Evolutionary conservation across 2,888 invertebrate species (phyloP).

Genomic region (Plebejus melissa): DNA sequence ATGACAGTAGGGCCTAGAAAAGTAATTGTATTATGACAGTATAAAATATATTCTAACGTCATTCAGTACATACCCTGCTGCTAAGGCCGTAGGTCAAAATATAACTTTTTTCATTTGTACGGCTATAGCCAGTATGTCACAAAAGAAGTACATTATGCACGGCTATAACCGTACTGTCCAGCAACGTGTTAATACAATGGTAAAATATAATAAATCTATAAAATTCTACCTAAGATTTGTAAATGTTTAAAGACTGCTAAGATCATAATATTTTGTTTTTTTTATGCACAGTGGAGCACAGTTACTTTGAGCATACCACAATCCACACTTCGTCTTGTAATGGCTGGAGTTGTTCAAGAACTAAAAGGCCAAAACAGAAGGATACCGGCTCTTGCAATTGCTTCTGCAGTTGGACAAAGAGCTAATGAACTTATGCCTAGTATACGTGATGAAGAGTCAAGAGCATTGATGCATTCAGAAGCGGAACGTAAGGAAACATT

Average conservation of each 20-base stretch:
- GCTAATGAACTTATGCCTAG: conserved; percentile 86
- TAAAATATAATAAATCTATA: too few species aligned
- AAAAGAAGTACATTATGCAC: background rate
- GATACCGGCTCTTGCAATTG: conserved; percentile 91
- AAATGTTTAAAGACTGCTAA: too few species aligned
- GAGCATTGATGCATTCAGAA: conserved; percentile 92
- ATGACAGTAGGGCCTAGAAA: background rate
- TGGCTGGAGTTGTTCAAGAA: conserved; percentile 88
- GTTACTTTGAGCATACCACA: conserved; percentile 90
- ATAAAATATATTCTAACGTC: background rate
- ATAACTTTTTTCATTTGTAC: background rate
- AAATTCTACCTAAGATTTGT: too few species aligned
- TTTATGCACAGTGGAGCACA: conserved; percentile 88
- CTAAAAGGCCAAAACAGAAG: conserved; percentile 89
- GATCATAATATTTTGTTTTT: conserved; percentile 10
- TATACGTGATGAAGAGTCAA: conserved; percentile 68
- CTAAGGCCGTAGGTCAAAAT: background rate
- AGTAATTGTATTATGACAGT: background rate
- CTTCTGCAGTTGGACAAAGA: conserved; percentile 93
- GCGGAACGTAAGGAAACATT: conserved; percentile 94
- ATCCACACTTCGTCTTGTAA: conserved; percentile 87
- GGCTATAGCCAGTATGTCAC: background rate
- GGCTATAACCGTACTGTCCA: background rate
- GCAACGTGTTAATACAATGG: background rate
- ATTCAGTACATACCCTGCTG: background rate